phyloP scores from a whole-genome alignment of 2,797 vertebrate genomes.

The Somateria mollissima region DNA sequence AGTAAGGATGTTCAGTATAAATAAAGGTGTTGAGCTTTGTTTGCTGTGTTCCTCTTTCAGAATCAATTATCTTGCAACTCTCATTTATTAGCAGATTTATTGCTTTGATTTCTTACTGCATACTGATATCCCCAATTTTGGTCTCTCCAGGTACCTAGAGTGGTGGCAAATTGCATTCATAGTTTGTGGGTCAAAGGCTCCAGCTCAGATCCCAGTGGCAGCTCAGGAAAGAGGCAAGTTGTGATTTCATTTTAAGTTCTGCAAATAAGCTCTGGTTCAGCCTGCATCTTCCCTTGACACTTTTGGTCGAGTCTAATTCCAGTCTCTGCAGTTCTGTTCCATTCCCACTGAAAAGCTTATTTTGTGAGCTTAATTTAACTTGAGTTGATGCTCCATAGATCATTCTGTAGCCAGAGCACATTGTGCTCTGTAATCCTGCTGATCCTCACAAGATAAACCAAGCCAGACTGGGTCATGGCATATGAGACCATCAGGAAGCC shows the following conservation, averaged over 20 bases:
- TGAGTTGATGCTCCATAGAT: neutral
- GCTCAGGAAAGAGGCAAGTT: neutral
- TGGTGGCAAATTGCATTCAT: neutral
- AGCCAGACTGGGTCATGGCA: neutral
- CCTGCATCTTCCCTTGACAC: neutral
- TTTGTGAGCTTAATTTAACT: neutral
- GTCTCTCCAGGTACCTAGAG: neutral
- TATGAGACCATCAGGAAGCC: neutral
- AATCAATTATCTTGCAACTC: slow-evolving; percentile 11
- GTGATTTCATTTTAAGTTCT: neutral
- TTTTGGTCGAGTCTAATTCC: neutral
- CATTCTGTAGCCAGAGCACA: neutral
- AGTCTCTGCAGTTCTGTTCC: neutral
- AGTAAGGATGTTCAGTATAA: neutral
- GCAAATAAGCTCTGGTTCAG: neutral
- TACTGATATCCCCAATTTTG: neutral
- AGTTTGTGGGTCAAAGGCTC: neutral
- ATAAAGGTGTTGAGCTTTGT: neutral
- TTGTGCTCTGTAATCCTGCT: neutral
- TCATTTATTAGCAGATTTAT: slow-evolving; percentile 16
- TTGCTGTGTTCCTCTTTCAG: neutral
- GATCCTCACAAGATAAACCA: neutral
- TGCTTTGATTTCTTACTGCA: neutral
- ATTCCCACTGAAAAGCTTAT: neutral
- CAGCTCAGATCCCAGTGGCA: neutral